Base-by-base conservation (phyloP, 1,140 invertebrate genomes). In the Bradynema listronoti region DNA sequence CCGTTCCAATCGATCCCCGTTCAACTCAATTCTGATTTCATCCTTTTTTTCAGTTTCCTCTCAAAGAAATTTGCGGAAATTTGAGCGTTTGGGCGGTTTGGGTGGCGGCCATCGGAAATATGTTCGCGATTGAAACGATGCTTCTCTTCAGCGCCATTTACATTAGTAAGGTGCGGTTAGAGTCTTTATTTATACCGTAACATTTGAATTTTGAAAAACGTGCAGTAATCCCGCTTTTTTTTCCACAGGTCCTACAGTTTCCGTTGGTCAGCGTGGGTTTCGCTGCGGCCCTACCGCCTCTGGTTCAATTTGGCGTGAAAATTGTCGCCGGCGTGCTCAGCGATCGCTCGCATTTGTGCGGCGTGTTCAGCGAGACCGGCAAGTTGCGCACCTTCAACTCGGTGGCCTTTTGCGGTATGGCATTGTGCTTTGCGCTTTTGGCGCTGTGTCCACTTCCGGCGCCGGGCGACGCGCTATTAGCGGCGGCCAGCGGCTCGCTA, bases 21-120 rank as follows among this genome's bases (percentile, higher is more conserved):
- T 7, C 29, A 29, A 30, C n/a, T 58, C 19, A 57, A 22, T 59
- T 14, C 16, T 2, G 2, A 2, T 29, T 53, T 53, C n/a, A 16
- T 4, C 2, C 6, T 3, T 14, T 22, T 65, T 29, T 57, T n/a
- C 32, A 71, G 41, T 58, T 75, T 56, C 69, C 69, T 14, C 56
- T 75, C 34, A 52, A 47, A 30, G 39, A 30, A 33, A 72, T 72
- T 30, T 62, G 22, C 32, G 56, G 36, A 2, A 46, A 41, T 41
- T 45, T 32, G 34, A 27, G 59, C 25, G 65, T 77, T 22, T 69
- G 73, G 68, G 70, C 70, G 19, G 57, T 76, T 27, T 76, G 62
- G 69, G 36, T 72, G 25, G 71, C 70, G n/a, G 72, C 73, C 5
- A 34, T 75, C 14, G 72, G 72, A 24, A 71, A 71, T 46, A 54